phyloP scores from a whole-genome alignment of 2,888 invertebrate genomes.

The Nemurella pictetii region DNA sequence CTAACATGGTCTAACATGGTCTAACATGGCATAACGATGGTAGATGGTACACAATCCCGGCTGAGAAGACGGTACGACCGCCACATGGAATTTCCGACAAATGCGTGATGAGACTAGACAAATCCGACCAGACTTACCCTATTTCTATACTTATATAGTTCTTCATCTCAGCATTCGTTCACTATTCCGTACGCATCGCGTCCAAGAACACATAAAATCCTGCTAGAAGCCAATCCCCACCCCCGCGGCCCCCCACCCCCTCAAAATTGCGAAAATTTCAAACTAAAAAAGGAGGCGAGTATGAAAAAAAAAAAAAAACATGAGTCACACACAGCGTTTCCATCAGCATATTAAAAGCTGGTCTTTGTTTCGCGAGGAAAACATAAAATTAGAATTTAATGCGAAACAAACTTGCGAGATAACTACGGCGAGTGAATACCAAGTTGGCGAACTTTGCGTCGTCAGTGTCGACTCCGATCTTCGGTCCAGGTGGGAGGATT shows the following conservation, averaged over 20 bases:
- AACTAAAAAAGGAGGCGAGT: not conserved
- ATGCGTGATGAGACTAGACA: slow-evolving; percentile 15
- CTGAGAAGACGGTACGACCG: not conserved
- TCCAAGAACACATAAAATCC: slow-evolving; percentile 30
- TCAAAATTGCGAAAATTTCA: slow-evolving; percentile 26
- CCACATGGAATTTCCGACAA: slow-evolving; percentile 17
- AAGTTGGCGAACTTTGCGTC: not conserved
- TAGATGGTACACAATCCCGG: not conserved
- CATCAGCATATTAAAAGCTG: not conserved
- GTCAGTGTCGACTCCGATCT: not conserved
- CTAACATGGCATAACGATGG: not conserved
- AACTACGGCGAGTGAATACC: not conserved
- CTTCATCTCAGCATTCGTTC: slow-evolving; percentile 10
- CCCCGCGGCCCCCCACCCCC: not conserved
- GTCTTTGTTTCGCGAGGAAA: not conserved
- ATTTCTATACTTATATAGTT: slow-evolving; percentile 18
- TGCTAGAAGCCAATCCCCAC: slow-evolving; percentile 1
- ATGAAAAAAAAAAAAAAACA: not conserved
- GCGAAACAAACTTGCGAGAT: not conserved
- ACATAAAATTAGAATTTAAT: not conserved
- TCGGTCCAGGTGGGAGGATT: not conserved
- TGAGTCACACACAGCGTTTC: not conserved
- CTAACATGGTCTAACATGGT: not conserved
- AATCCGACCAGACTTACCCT: slow-evolving; percentile 2
- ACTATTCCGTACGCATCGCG: slow-evolving; percentile 19